phyloP scores from a whole-genome alignment of 2,797 vertebrate species.

The Meriones psammophilus region DNA sequence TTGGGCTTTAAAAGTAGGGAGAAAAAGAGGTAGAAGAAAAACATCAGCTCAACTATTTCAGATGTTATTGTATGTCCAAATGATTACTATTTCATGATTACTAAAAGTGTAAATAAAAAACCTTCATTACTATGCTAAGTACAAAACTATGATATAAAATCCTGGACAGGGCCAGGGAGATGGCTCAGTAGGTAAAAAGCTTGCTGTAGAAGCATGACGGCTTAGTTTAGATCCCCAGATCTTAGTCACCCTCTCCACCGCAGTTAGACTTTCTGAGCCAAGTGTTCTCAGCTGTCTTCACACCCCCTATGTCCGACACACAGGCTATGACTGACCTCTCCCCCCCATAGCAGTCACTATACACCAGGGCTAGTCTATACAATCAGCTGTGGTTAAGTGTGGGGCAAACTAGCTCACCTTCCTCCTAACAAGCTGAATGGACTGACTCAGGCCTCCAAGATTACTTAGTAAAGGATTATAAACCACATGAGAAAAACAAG shows the following conservation, averaged over 20 bases:
- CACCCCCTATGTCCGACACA: not conserved
- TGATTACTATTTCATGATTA: constrained; percentile 39
- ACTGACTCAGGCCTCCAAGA: not conserved
- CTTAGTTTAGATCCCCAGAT: not conserved
- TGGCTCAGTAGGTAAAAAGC: not conserved
- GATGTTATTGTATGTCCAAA: constrained; percentile 46
- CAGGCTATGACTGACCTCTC: constrained; percentile 8
- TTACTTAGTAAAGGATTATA: constrained; percentile 9
- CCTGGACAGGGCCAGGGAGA: not conserved
- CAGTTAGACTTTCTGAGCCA: constrained; percentile 18
- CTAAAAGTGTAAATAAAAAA: constrained; percentile 19
- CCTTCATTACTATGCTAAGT: constrained; percentile 36
- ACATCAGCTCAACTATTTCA: constrained; percentile 26
- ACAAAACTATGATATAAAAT: constrained; percentile 47
- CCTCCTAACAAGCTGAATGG: not conserved
- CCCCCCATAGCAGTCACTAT: not conserved
- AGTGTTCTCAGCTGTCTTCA: constrained; percentile 17
- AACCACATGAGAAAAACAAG: not conserved
- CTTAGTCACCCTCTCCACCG: not conserved
- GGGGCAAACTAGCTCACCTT: not conserved
- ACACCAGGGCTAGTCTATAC: constrained; percentile 16
- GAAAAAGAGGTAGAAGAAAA: not conserved
- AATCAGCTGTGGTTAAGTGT: not conserved
- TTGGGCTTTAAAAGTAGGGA: constrained; percentile 93
- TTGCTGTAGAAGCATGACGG: not conserved